phyloP scores from a whole-genome alignment of 1,140 invertebrate species.

The Drosophila insularis region DNA sequence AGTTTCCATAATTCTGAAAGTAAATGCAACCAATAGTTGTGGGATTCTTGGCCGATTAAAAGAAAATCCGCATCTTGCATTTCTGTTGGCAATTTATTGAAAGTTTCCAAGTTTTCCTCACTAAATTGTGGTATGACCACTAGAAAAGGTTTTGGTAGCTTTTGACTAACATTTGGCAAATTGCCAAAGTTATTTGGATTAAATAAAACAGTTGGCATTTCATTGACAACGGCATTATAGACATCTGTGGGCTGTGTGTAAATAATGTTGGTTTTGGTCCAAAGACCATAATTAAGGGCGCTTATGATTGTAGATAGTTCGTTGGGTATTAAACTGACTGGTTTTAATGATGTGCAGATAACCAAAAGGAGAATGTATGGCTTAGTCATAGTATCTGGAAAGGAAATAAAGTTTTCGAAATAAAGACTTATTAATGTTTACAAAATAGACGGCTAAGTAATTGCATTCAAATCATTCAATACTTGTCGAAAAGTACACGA shows the following conservation, averaged over 20 bases:
- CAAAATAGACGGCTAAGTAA: too few relatives aligned
- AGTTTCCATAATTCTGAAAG: slow-evolving; percentile 19
- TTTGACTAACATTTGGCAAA: neutral
- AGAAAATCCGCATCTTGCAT: slow-evolving; percentile 31
- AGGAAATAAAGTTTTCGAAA: neutral
- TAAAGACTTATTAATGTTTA: too few relatives aligned
- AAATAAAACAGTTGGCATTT: neutral
- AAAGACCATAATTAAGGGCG: slow-evolving; percentile 13
- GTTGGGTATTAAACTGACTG: neutral
- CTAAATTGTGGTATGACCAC: slow-evolving; percentile 12
- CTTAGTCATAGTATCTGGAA: neutral
- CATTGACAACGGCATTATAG: neutral
- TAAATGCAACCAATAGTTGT: slow-evolving; percentile 15
- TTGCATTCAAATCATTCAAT: too few relatives aligned
- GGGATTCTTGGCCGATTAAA: slow-evolving; percentile 10
- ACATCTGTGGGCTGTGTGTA: slow-evolving; percentile 8
- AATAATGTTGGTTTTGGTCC: slow-evolving; percentile 27
- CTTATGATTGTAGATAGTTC: slow-evolving; percentile 6
- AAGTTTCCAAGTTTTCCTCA: neutral
- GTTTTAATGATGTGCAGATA: neutral
- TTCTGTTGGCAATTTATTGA: slow-evolving; percentile 7
- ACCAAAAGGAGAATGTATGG: neutral
- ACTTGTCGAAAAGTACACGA: too few relatives aligned
- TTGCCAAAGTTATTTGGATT: neutral
- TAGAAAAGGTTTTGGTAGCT: slow-evolving; percentile 17